phyloP scores from a whole-genome alignment of 1,140 invertebrate genomes.

The Procambarus virginalis region DNA sequence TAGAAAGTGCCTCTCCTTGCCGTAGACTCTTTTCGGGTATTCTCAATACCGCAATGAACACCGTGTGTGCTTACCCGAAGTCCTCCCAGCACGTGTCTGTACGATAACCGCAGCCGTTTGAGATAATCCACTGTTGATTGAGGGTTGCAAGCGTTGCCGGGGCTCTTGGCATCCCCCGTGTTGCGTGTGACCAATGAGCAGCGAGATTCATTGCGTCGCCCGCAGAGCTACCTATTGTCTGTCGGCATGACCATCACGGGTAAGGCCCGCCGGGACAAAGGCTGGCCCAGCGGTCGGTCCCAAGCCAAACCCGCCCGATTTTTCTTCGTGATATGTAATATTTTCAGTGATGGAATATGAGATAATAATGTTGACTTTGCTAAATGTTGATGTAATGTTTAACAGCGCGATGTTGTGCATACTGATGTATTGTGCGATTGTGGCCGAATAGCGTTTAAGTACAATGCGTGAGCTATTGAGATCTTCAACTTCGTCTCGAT shows the following conservation, averaged over 20 bases:
- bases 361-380: constrained; percentile 65
- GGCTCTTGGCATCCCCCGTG: constrained; percentile 33
- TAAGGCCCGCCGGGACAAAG: constrained; percentile 41
- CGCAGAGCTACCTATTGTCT: constrained; percentile 60
- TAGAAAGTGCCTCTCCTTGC: too few species aligned
- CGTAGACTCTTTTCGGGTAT: too few species aligned
- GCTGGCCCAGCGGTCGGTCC: constrained; percentile 59
- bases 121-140: constrained; percentile 30
- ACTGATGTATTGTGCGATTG: constrained; percentile 7
- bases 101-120: not conserved
- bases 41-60: too few species aligned
- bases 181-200: constrained; percentile 63
- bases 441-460: not conserved
- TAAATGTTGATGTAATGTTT: constrained; percentile 43
- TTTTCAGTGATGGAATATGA: constrained; percentile 52
- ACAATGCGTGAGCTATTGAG: not conserved
- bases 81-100: not conserved
- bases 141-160: constrained; percentile 9
- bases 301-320: constrained; percentile 35
- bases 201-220: constrained; percentile 64
- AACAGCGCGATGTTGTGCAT: constrained; percentile 4
- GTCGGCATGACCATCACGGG: constrained; percentile 21
- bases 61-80: not conserved
- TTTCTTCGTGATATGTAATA: constrained; percentile 60
- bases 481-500: not conserved